Evolutionary conservation across 2,113 vertebrate species (phyloP), one percentile per base, ranked within the genome.

Genomic region (Toxotes jaculatrix): DNA sequence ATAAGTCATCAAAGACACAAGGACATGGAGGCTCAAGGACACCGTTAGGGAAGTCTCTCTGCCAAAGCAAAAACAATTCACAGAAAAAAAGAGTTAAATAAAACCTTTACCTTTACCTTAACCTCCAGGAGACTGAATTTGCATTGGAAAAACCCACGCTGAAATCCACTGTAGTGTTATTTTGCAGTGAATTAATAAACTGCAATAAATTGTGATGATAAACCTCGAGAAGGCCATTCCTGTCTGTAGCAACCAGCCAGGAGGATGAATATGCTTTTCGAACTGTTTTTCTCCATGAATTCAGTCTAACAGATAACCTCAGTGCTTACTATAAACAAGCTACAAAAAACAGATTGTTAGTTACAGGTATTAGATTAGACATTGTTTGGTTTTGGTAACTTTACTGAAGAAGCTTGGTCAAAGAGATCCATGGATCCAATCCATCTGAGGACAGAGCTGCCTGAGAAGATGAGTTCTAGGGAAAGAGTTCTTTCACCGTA

Each of bases 1-100:
- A 76, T 74, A 70, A 84, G 85, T 77, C 83, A 84, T 57, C 21
- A 45, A 65, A 83, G 70, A 86, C 57, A 36, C 60, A 55, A 79
- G 77, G 60, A 65, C 56, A n/a, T 36, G 34, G 56, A 80, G 47
- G 72, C 80, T 81, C 80, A 86, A 80, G 80, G 81, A 85, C 87
- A 76, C 63, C 43, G 60, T 81, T 59, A 74, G 19, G 9, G 21
- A 14, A 42, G 27, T 43, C 19, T 73, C 10, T 59, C 21, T 51
- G 34, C 42, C 31, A 72, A 74, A 63, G 71, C 51, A 19, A 21
- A 67, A 53, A 55, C 51, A 55, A 56, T 27, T 9, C 13, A 62
- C 57, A 42, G 8, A 32, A 85, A 14, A 87, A 64, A 73, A 56
- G 4, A 32, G 5, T 31, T 63, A 79, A 63, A 77, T 55, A 42